Base-by-base conservation (phyloP, 2,888 invertebrate species). In the Lycia hirtaria region DNA sequence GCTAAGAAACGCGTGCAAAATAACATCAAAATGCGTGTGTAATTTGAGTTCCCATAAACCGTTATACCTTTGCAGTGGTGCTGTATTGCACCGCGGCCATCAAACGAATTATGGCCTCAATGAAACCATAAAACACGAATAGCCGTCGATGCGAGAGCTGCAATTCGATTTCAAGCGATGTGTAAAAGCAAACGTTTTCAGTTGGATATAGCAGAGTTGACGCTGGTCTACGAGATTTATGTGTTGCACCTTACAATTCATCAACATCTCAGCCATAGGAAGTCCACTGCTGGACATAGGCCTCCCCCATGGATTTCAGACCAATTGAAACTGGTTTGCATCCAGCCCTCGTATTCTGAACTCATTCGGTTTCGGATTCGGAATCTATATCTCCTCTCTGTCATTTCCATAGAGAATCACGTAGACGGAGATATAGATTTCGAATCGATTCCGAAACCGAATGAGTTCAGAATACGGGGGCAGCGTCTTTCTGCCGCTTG, bases 151-250 rank as follows among this genome's bases (percentile, higher is more conserved):
- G 40, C 51, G 24, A 57, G 60, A 60, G 47, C 52, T 60, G 65
- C 69, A 67, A 68, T 65, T 59, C 59, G 56, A 52, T 67, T 60
- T 62, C 67, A 72, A 67, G 56, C 53, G 56, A 54, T 56, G 48
- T 33, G 65, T 72, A 70, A 72, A 72, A 65, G 60, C 66, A 59
- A 66, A 72, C 62, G 63, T 69, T 71, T 75, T 72, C 68, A 76
- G 75, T 77, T 78, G 69, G 71, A 70, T 67, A 65, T 61, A 71
- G 56, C 54, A 56, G 67, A 68, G 64, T 73, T 75, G 73, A 71
- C 78, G 74, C 70, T 49, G 48, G 62, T 69, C 22, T 10, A 37
- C 62, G 68, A 73, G 73, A 78, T 77, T 75, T 76, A 80, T 75
- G 75, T 74, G 64, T 76, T 71, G 71, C 75, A 75, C 75, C 73